phyloP scores from a whole-genome alignment of 2,888 invertebrate genomes.

The Candidula unifasciata region DNA sequence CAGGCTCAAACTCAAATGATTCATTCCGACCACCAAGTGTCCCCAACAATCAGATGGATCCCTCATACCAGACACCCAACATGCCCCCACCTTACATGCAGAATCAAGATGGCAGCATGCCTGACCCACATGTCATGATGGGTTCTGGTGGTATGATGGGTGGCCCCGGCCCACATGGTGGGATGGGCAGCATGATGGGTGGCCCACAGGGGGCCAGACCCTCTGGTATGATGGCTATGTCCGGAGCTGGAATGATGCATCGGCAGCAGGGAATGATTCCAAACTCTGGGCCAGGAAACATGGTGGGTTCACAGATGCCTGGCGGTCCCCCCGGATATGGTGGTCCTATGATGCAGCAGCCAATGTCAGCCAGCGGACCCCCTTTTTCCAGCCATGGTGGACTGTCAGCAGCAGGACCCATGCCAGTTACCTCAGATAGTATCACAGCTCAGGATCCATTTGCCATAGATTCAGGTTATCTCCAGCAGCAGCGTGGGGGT shows the following conservation, averaged over 20 bases:
- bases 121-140: constrained; percentile 66
- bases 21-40: constrained; percentile 69
- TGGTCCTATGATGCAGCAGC: constrained; percentile 41
- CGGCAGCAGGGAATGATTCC: constrained; percentile 47
- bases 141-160: constrained; percentile 62
- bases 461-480: constrained; percentile 71
- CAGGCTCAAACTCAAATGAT: constrained; percentile 72
- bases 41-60: constrained; percentile 61
- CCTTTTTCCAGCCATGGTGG: constrained; percentile 38
- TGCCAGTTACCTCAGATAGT: constrained; percentile 65
- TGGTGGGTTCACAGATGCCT: constrained; percentile 57
- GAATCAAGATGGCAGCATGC: constrained; percentile 64
- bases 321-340: constrained; percentile 51
- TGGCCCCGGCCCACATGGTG: constrained; percentile 52
- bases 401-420: constrained; percentile 49
- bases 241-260: constrained; percentile 54
- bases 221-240: constrained; percentile 56
- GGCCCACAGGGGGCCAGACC: constrained; percentile 50
- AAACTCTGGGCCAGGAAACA: constrained; percentile 51
- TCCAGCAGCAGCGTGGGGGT: constrained; percentile 57
- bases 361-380: constrained; percentile 21
- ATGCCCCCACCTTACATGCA: constrained; percentile 65
- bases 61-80: constrained; percentile 56
- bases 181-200: constrained; percentile 55
- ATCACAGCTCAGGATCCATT: constrained; percentile 77